Conservation (phyloP, 2,113 vertebrate genomes). For the Erinaceus europaeus region DNA sequence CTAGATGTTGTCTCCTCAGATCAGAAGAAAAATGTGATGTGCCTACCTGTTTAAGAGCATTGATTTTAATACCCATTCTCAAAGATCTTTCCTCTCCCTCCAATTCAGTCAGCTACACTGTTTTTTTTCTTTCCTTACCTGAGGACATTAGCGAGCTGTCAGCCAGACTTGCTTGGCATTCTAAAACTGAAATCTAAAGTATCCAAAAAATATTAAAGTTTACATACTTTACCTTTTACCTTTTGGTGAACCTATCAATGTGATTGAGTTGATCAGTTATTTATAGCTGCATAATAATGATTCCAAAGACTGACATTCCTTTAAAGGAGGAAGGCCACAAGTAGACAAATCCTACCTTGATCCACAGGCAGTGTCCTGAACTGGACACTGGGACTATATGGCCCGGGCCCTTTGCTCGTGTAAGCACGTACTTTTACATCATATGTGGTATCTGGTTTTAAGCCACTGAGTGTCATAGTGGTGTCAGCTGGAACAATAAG, state of each 20-base stretch:
- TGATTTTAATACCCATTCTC: constrained; percentile 70
- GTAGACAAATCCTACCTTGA: constrained; percentile 99
- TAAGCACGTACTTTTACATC: constrained; percentile 99
- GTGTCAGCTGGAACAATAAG: constrained; percentile 94
- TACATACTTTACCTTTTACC: constrained; percentile 85
- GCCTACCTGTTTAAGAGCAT: constrained; percentile 78
- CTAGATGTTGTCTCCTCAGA: constrained; percentile 41
- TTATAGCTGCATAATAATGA: constrained; percentile 83
- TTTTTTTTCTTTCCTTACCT: constrained; percentile 83
- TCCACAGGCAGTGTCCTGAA: constrained; percentile 99
- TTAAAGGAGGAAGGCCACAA: constrained; percentile 83
- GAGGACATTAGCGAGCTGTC: constrained; percentile 75
- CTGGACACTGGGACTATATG: constrained; percentile 99
- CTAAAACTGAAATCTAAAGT: constrained; percentile 80
- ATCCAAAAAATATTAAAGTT: constrained; percentile 82
- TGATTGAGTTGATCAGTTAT: constrained; percentile 81
- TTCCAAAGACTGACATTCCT: constrained; percentile 85
- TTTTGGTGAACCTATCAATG: constrained; percentile 85
- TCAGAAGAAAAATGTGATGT: constrained; percentile 47
- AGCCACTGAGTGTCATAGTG: constrained; percentile 91
- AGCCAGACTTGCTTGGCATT: constrained; percentile 80
- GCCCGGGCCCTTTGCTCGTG: constrained; percentile 98
- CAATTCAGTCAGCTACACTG: constrained; percentile 52
- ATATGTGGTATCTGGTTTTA: constrained; percentile 98
- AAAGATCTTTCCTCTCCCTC: constrained; percentile 56